These are phyloP conservation scores for Platalea minor DNA, from an alignment of 2,797 vertebrate genomes.

Conservation along the genomic window DNA sequence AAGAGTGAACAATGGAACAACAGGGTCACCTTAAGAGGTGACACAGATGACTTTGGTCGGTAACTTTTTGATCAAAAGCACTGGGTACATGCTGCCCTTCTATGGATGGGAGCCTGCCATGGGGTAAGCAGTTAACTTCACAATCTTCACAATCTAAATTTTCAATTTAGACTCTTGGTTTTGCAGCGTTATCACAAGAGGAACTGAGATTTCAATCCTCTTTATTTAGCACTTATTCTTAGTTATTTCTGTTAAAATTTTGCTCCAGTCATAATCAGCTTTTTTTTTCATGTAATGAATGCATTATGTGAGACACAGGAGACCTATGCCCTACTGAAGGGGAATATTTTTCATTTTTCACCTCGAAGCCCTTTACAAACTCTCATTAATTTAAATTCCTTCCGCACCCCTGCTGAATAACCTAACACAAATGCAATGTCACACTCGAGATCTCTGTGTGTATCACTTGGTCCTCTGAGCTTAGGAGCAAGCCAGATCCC, in stretches of 20 bases:
- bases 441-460: background rate
- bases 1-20: background rate
- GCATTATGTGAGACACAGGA: background rate
- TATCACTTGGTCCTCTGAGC: background rate
- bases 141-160: background rate
- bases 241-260: background rate
- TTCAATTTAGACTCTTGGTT: background rate
- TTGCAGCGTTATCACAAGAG: background rate
- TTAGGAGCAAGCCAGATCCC: background rate
- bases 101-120: background rate
- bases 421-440: conserved; percentile 5
- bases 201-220: background rate
- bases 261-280: background rate
- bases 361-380: conserved; percentile 7
- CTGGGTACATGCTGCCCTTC: background rate
- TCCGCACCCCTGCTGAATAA: conserved; percentile 18
- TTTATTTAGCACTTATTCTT: background rate
- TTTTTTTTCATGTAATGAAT: background rate
- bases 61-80: background rate
- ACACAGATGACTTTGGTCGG: background rate
- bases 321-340: background rate
- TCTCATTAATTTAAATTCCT: conserved; percentile 44
- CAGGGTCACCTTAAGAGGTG: background rate
- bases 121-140: background rate
- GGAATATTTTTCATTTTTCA: conserved; percentile 43